Percentiles rank a stretch among this genome's conserved stretches.
These are phyloP conservation scores for Rhipidura dahli DNA, from an alignment of 2,113 vertebrate genomes.

Conservation along the genomic window DNA sequence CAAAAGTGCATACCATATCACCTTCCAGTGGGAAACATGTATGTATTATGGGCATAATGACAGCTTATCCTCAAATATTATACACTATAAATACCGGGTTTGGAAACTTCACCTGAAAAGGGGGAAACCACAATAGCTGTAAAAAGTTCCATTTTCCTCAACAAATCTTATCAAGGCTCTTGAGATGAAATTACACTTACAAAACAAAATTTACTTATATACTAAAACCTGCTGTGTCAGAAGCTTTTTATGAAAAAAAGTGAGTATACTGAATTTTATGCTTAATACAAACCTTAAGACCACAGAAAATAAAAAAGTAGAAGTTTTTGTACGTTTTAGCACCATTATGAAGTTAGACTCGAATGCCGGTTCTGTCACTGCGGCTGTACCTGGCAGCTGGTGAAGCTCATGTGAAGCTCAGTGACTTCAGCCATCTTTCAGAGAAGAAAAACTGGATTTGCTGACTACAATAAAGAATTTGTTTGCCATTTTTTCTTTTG, in stretches of 20 bases:
- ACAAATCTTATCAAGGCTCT: not conserved
- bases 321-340: conserved; percentile 62
- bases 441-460: conserved; percentile 29
- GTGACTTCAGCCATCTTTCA: not conserved
- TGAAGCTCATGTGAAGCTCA: not conserved
- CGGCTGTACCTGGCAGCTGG: not conserved
- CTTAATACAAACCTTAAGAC: conserved; percentile 46
- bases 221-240: not conserved
- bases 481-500: not conserved
- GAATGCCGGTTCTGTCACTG: not conserved
- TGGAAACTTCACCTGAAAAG: not conserved
- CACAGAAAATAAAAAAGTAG: conserved; percentile 45
- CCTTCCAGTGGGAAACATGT: not conserved
- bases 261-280: conserved; percentile 14
- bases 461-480: not conserved
- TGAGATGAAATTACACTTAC: not conserved
- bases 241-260: conserved; percentile 37
- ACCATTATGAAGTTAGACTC: conserved; percentile 49
- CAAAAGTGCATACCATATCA: conserved; percentile 2
- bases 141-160: not conserved
- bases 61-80: not conserved
- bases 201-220: not conserved
- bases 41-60: not conserved
- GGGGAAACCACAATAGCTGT: not conserved
- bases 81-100: not conserved